These are phyloP conservation scores for Numenius phaeopus DNA, from an alignment of 2,797 vertebrate species.

Conservation along the genomic window DNA sequence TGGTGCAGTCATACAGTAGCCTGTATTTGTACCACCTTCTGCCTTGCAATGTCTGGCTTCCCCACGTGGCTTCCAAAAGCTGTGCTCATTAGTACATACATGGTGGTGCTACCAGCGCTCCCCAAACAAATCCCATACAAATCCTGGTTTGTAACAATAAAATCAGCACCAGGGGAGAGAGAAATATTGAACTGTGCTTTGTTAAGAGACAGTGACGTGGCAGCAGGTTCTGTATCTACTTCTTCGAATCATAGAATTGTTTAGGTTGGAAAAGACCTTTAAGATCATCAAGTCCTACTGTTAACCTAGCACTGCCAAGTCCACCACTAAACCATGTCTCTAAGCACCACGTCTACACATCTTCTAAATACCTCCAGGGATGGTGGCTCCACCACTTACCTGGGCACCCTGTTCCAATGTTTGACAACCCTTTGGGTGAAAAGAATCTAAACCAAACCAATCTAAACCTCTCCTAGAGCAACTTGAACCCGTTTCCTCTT, in stretches of 20 bases:
- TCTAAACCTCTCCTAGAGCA: neutral
- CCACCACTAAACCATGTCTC: neutral
- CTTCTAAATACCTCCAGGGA: neutral
- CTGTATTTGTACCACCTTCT: neutral
- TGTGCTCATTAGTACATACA: neutral
- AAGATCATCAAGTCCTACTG: neutral
- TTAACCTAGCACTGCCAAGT: neutral
- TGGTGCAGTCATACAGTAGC: neutral
- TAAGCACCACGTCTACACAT: too few relatives aligned
- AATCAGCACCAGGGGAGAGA: neutral
- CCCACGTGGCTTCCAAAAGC: accelerated
- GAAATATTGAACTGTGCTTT: neutral
- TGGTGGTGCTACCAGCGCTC: neutral
- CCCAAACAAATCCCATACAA: neutral
- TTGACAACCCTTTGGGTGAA: neutral
- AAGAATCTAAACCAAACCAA: too few relatives aligned
- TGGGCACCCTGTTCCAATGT: neutral
- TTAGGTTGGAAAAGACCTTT: neutral
- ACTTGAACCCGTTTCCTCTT: neutral
- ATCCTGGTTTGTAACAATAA: neutral
- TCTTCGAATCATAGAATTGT: neutral
- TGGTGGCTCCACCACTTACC: neutral
- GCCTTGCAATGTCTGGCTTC: neutral
- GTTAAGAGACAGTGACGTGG: neutral
- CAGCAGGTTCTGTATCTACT: neutral